Percentiles rank a stretch among this genome's conserved stretches.
Evolutionary conservation across 2,797 vertebrate species (phyloP).

Genomic region (Pagetopsis macropterus): DNA sequence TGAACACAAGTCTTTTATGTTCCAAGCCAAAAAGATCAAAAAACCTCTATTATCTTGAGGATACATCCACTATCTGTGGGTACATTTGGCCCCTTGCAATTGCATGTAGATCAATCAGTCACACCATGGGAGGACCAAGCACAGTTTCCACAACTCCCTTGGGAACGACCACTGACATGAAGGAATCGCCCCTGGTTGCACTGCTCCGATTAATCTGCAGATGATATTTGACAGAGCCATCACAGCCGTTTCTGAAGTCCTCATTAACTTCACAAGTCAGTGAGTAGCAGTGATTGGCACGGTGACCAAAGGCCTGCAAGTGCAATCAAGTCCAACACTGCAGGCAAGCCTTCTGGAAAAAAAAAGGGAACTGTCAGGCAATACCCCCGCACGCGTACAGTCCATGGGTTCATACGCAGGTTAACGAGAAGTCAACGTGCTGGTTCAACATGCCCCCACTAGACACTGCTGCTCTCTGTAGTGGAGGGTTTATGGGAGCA

Average conservation of each 20-base stretch:
- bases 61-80: constrained; percentile 33
- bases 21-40: constrained; percentile 50
- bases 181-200: constrained; percentile 33
- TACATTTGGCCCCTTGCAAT: constrained; percentile 46
- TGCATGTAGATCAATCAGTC: constrained; percentile 42
- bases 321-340: constrained; percentile 71
- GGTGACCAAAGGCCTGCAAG: constrained; percentile 53
- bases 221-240: constrained; percentile 52
- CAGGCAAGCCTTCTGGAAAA: constrained; percentile 62
- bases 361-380: constrained; percentile 60
- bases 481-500: constrained; percentile 39
- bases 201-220: constrained; percentile 40
- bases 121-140: constrained; percentile 37
- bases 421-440: constrained; percentile 66
- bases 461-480: constrained; percentile 58
- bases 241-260: constrained; percentile 47
- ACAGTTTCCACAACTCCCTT: constrained; percentile 30
- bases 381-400: constrained; percentile 58
- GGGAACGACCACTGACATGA: constrained; percentile 43
- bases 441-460: constrained; percentile 55
- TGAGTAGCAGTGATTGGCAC: constrained; percentile 32
- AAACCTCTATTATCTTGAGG: constrained; percentile 34
- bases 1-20: constrained; percentile 64
- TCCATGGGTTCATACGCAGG: constrained; percentile 62
- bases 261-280: constrained; percentile 53